A percentile compares a stretch with the other conserved stretches of the same genome.
These are phyloP conservation scores for Chaunax sp. DNA, from an alignment of 2,797 vertebrate species.

Conservation along the genomic window DNA sequence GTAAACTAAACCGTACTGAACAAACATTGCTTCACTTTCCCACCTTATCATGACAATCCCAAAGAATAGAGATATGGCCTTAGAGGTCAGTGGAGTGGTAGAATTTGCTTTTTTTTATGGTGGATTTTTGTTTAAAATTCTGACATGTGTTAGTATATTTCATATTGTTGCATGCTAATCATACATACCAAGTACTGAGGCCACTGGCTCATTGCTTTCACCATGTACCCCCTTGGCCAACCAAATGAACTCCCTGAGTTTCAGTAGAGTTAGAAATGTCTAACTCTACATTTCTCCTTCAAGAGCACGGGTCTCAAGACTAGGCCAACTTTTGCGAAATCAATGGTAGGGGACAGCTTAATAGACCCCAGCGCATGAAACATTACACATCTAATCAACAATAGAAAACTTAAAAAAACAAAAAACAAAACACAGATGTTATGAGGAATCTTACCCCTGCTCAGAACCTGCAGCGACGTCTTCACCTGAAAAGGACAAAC, in stretches of 20 bases:
- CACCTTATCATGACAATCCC: conserved; percentile 61
- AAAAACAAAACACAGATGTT: conserved; percentile 13
- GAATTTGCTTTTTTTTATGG: conserved; percentile 21
- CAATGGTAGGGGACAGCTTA: conserved; percentile 37
- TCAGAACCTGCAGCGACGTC: conserved; percentile 77
- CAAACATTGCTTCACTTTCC: conserved; percentile 72
- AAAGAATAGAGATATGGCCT: conserved; percentile 51
- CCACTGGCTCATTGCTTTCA: conserved; percentile 73
- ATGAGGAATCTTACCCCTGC: conserved; percentile 82
- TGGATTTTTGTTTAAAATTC: conserved; percentile 32
- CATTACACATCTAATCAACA: conserved; percentile 29
- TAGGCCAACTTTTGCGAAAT: conserved; percentile 57
- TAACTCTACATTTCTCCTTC: conserved; percentile 68
- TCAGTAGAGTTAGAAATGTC: conserved; percentile 76
- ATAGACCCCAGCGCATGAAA: conserved; percentile 43
- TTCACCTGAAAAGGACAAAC: conserved; percentile 69
- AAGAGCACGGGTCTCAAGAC: conserved; percentile 58
- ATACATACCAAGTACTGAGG: conserved; percentile 78
- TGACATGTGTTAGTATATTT: conserved; percentile 59
- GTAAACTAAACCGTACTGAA: conserved; percentile 85
- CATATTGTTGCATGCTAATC: conserved; percentile 69
- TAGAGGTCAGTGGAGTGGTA: conserved; percentile 50
- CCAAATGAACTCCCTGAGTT: conserved; percentile 74
- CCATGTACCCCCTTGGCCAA: conserved; percentile 70
- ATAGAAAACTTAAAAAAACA: conserved; percentile 9